Evolutionary conservation across 2,888 invertebrate genomes (phyloP).

Genomic region (Graphium colonna): DNA sequence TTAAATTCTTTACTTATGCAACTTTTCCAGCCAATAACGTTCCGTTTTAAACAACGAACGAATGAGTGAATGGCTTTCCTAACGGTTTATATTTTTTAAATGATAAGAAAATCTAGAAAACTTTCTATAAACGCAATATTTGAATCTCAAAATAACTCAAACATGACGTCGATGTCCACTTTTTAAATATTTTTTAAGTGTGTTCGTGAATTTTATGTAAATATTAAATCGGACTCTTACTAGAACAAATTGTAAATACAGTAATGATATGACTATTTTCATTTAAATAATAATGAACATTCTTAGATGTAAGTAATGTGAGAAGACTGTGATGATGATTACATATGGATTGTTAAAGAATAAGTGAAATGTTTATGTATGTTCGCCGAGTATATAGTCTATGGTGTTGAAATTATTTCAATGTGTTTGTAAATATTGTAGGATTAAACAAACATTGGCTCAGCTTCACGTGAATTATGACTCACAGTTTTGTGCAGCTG

Average conservation of each 20-base stretch:
- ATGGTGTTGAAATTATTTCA: constrained; percentile 19
- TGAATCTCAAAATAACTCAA: constrained; percentile 10
- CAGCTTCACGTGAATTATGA: constrained; percentile 2
- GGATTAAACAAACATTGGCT: constrained; percentile 2
- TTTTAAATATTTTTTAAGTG: background rate
- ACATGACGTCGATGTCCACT: constrained; percentile 14
- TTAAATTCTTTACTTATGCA: constrained; percentile 11
- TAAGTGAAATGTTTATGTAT: constrained; percentile 49
- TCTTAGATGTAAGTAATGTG: constrained; percentile 60
- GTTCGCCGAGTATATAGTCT: constrained; percentile 27
- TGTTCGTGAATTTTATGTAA: constrained; percentile 13
- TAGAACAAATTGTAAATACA: constrained; percentile 13
- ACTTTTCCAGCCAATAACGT: background rate
- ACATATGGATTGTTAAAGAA: constrained; percentile 52
- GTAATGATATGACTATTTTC: constrained; percentile 18
- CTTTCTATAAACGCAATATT: background rate
- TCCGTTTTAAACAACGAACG: background rate
- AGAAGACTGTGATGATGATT: constrained; percentile 77
- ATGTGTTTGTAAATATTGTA: constrained; percentile 22
- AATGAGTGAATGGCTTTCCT: background rate
- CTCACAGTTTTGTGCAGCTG: background rate
- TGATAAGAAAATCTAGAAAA: background rate
- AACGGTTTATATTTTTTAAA: background rate
- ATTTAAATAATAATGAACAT: constrained; percentile 30
- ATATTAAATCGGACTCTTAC: constrained; percentile 14